Base-by-base conservation (phyloP, 2,113 vertebrate genomes). In the Oreochromis niloticus region DNA sequence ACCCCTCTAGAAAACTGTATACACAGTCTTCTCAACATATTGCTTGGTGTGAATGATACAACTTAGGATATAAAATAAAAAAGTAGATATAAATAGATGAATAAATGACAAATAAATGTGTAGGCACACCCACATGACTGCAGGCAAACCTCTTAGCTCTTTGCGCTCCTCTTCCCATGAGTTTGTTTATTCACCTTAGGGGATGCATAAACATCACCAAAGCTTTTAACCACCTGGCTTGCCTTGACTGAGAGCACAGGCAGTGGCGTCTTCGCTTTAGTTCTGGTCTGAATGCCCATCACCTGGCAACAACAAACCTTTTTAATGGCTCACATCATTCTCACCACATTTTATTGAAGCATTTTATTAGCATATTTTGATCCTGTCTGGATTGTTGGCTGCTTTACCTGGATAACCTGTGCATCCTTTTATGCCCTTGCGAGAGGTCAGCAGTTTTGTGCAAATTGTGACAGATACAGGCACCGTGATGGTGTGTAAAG, bases 381-480 rank as follows among this genome's bases (percentile, higher is more conserved):
- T 85, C 79, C 61, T 30, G 66, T 59, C 82, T 56, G 57, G 50
- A 73, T 85, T 71, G 57, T 73, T 84, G 86, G 92, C 50, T 88
- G 85, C 88, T 80, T 80, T 83, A 87, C 87, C 68, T 68, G 3
- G 41, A 52, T 61, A 19, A 71, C 54, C 81, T 41, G 12, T 55
- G 46, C 7, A 52, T 82, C 24, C 73, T 85, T 80, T 50, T 39
- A 5, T 73, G 80, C n/a, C 84, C 87, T 88, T 73, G 34, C 4
- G 7, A 50, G 81, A 80, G 80, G 73, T 91, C 89, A 87, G 81
- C 19, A 32, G n/a, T 78, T 89, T 56, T 81, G 54, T 46, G 24
- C 61, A 84, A 91, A 86, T 90, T 59, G 50, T 66, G 83, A 90
- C 81, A 19, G 66, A 41, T 80, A 57, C 54, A 7, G 83, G 68